Base-by-base conservation (phyloP, 2,797 vertebrate genomes). In the Amazona finschi region DNA sequence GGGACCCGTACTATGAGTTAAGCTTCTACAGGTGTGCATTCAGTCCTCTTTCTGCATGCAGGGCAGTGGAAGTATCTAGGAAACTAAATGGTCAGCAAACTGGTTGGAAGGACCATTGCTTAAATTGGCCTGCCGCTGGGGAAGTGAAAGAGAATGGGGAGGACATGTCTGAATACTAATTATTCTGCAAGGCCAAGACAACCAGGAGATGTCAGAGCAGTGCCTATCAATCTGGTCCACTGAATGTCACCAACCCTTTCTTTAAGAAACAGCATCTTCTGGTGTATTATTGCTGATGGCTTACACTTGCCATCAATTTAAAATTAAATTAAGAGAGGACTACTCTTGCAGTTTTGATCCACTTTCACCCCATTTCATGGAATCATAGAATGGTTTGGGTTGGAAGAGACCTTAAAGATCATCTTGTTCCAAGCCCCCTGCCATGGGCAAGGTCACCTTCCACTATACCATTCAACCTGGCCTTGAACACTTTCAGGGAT, bases 1-100 rank as follows among this genome's bases (percentile, higher is more conserved):
- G 43, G 20, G 75, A 69, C 16, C n/a, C 2, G 0, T 69, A 17
- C 24, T 1, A 0, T 31, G 7, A 57, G 49, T 70, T 62, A 69
- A 50, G 38, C 20, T 64, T 39, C 20, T 57, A 69, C 28, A 74
- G 36, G 36, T 55, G 25, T 55, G 20, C 11, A 11, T 85, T 74
- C 41, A 43, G 41, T 74, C 28, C 20, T 70, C 55, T 57, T 80
- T 57, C 43, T 64, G 55, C 27, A 55, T n/a, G 20, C 43, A 12
- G 27, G 53, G 15, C 39, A 36, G 25, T 61, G 33, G 20, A 79
- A 74, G 19, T 38, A 47, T 43, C 41, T 62, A 57, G 20, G n/a
- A 62, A 74, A 50, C 7, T 62, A 49, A 67, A 49, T 15, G 31
- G 47, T 62, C 49, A 69, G 36, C 36, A 69, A 80, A 62, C 16